Evolutionary conservation across 2,113 vertebrate genomes (phyloP).

Genomic region (Grammomys surdaster): DNA sequence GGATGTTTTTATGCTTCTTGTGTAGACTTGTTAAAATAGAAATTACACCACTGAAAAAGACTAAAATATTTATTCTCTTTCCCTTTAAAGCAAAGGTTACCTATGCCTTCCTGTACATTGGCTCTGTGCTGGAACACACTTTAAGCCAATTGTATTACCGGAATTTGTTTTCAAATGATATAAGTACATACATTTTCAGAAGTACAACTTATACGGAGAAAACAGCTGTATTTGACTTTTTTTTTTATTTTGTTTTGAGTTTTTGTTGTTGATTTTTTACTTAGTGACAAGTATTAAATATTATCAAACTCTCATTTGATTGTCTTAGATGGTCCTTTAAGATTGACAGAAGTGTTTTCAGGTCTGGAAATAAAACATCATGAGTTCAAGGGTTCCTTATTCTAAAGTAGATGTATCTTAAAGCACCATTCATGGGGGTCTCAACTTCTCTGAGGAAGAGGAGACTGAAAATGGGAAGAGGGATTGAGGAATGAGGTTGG

Average conservation of each 20-base stretch:
- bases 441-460: too few relatives aligned
- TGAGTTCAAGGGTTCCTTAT: not conserved
- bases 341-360: not conserved
- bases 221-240: not conserved
- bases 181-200: not conserved
- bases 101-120: not conserved
- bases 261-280: not conserved
- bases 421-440: not conserved
- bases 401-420: not conserved
- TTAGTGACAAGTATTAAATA: not conserved
- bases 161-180: conserved; percentile 1
- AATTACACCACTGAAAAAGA: not conserved
- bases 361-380: not conserved
- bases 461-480: too few relatives aligned
- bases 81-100: not conserved
- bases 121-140: not conserved
- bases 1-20: not conserved
- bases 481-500: too few relatives aligned
- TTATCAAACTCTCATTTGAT: not conserved
- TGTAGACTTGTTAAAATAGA: not conserved
- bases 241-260: too few relatives aligned
- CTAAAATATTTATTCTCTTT: conserved; percentile 12
- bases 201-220: not conserved
- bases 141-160: conserved; percentile 5
- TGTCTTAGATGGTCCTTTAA: not conserved